These are phyloP conservation scores for Capitulum mitella DNA, from an alignment of 2,888 invertebrate species.

Conservation along the genomic window DNA sequence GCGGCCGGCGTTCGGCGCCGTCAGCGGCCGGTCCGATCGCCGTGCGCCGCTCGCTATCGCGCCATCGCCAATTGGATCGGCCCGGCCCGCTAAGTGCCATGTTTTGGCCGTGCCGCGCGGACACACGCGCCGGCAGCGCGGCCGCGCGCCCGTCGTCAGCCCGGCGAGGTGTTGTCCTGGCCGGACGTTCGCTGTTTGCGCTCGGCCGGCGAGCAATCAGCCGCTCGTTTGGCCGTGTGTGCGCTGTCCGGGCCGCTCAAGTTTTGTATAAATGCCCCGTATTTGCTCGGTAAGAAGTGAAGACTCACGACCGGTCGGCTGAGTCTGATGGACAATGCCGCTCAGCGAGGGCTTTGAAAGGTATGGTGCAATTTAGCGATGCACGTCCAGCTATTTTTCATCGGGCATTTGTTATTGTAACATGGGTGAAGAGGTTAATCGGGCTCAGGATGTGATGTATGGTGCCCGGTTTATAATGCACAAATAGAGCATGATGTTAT, in stretches of 20 bases:
- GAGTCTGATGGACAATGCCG: not conserved
- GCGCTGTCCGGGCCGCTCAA: not conserved
- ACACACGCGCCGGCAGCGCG: not conserved
- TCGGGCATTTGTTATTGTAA: constrained; percentile 14
- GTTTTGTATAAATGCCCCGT: not conserved
- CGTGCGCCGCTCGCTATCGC: not conserved
- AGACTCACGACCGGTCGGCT: not conserved
- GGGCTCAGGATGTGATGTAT: not conserved
- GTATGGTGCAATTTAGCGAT: not conserved
- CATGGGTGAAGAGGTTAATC: constrained; percentile 19
- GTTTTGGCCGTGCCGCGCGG: not conserved
- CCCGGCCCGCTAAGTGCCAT: constrained; percentile 8
- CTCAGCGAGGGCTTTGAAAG: not conserved
- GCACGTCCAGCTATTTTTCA: not conserved
- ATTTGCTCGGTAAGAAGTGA: not conserved
- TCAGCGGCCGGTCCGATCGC: not conserved
- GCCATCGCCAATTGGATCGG: not conserved
- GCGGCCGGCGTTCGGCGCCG: too few species aligned
- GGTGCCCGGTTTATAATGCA: not conserved
- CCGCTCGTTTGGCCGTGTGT: not conserved
- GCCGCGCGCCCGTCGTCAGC: too few species aligned
- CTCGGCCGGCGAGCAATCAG: not conserved
- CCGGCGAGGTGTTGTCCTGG: not conserved
- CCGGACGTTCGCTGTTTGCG: not conserved
- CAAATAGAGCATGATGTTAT: not conserved